Percentiles rank a stretch among this genome's conserved stretches.
phyloP scores from a whole-genome alignment of 2,888 invertebrate genomes.

The Molorchus minor region DNA sequence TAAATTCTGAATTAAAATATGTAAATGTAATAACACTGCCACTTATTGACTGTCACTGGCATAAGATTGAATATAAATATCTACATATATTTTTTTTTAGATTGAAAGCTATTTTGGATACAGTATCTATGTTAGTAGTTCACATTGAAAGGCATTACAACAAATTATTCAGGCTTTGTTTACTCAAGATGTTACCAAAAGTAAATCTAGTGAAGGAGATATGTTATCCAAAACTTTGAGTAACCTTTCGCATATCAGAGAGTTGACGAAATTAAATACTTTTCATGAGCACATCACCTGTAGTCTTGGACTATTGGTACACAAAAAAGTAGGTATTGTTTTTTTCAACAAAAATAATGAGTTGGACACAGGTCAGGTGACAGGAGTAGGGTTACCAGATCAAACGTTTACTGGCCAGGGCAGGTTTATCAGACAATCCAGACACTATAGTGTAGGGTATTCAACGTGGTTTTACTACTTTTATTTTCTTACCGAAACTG shows the following conservation, averaged over 20 bases:
- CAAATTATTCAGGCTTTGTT: conserved; percentile 66
- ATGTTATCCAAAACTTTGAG: conserved; percentile 54
- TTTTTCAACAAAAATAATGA: too few species aligned
- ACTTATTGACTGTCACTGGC: too few species aligned
- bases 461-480: too few species aligned
- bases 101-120: conserved; percentile 71
- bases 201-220: conserved; percentile 50
- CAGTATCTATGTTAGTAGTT: conserved; percentile 67
- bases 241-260: conserved; percentile 65
- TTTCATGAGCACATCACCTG: conserved; percentile 67
- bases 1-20: too few species aligned
- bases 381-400: too few species aligned
- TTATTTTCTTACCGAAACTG: too few species aligned
- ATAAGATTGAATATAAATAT: not conserved
- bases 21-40: too few species aligned
- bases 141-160: conserved; percentile 71
- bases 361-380: too few species aligned
- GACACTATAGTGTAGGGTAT: too few species aligned
- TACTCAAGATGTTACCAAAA: conserved; percentile 47
- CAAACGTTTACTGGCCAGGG: too few species aligned
- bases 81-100: conserved; percentile 56
- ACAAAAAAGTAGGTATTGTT: too few species aligned
- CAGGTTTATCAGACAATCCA: too few species aligned
- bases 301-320: conserved; percentile 65
- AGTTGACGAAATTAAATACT: conserved; percentile 66